phyloP scores from a whole-genome alignment of 1,140 invertebrate genomes.

The Achroia grisella region DNA sequence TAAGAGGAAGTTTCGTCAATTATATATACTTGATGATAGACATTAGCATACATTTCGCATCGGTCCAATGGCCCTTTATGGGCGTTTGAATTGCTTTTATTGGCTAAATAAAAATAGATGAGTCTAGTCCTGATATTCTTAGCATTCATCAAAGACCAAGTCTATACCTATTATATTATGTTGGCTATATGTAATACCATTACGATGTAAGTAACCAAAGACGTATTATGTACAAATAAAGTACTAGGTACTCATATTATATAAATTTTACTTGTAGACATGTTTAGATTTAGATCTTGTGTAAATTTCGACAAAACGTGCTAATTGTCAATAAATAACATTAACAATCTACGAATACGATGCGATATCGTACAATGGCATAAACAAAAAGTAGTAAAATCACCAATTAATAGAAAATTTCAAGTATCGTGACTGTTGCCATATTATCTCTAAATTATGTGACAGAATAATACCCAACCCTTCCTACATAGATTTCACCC shows the following conservation, averaged over 20 bases:
- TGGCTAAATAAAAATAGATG: slow-evolving; percentile 59
- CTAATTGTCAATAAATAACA: slow-evolving; percentile 4
- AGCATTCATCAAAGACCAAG: slow-evolving; percentile 7
- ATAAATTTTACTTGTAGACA: no score
- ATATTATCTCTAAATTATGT: slow-evolving; percentile 40
- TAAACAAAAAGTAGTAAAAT: slow-evolving; percentile 46
- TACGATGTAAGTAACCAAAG: no score
- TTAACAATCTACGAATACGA: slow-evolving; percentile 10
- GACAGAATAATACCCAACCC: slow-evolving; percentile 10
- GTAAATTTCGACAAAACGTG: no score
- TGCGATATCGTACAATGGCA: slow-evolving; percentile 24
- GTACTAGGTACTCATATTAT: no score
- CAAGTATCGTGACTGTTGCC: slow-evolving; percentile 41
- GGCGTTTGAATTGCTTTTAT: slow-evolving; percentile 55
- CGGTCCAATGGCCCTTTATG: slow-evolving; percentile 48
- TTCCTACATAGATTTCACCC: slow-evolving; percentile 16
- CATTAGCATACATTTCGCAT: slow-evolving; percentile 67
- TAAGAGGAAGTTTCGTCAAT: slow-evolving; percentile 61
- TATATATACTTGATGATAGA: slow-evolving; percentile 32
- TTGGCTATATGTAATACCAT: no score
- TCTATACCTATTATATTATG: no score
- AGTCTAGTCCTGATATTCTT: slow-evolving; percentile 21
- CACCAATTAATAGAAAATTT: slow-evolving; percentile 57
- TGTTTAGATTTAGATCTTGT: no score
- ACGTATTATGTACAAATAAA: no score